Conservation (phyloP, 2,113 vertebrate species). For the Coreoperca whiteheadi region DNA sequence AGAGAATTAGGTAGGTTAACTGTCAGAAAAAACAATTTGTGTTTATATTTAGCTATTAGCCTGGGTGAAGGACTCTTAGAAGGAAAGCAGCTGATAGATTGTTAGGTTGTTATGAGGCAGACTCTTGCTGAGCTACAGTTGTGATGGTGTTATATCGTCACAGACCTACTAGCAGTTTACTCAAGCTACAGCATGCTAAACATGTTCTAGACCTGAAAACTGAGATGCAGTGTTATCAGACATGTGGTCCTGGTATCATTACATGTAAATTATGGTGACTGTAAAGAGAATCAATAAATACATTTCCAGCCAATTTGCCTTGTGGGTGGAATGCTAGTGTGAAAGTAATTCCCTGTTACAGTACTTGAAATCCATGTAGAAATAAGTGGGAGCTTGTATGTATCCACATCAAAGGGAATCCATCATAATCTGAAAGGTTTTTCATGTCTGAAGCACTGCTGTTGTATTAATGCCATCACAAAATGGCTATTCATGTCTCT, state of each 20-base stretch:
- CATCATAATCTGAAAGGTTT: constrained; percentile 59
- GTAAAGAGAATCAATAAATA: constrained; percentile 38
- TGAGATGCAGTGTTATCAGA: not conserved
- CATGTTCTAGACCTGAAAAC: not conserved
- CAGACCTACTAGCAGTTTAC: not conserved
- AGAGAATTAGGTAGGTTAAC: constrained; percentile 5
- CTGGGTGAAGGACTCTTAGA: not conserved
- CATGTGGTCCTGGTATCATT: not conserved
- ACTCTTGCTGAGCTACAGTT: not conserved
- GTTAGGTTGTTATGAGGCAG: not conserved
- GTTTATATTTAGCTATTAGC: constrained; percentile 10
- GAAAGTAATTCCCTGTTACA: constrained; percentile 45
- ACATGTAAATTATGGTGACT: constrained; percentile 33
- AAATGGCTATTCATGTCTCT: constrained; percentile 65
- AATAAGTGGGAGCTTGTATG: constrained; percentile 52
- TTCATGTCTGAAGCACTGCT: constrained; percentile 41
- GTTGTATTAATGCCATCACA: constrained; percentile 59
- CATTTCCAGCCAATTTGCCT: constrained; percentile 45
- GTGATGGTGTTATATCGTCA: constrained; percentile 1
- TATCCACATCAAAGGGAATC: constrained; percentile 50
- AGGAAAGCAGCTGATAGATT: constrained; percentile 5
- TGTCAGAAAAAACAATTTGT: constrained; percentile 15
- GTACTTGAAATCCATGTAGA: constrained; percentile 34
- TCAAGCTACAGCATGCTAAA: not conserved
- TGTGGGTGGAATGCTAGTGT: constrained; percentile 28